These are phyloP conservation scores for Brachycybe producta DNA, from an alignment of 2,888 invertebrate genomes.

Conservation along the genomic window DNA sequence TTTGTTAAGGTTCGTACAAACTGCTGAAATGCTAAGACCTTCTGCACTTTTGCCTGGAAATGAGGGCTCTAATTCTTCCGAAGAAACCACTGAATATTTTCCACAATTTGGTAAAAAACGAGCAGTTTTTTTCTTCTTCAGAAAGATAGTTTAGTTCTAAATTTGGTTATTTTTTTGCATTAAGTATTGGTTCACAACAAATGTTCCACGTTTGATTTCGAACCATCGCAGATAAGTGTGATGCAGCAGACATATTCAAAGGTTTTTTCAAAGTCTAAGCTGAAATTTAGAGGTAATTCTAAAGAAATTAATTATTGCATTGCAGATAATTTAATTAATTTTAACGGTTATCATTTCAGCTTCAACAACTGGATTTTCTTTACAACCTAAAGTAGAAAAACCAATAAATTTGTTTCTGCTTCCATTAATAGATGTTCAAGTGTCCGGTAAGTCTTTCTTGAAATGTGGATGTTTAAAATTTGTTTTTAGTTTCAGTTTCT, in stretches of 20 bases:
- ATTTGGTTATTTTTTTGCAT: constrained; percentile 18
- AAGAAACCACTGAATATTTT: constrained; percentile 58
- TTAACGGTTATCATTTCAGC: not conserved
- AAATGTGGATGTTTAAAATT: constrained; percentile 5
- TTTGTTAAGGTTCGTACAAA: constrained; percentile 47
- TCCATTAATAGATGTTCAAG: constrained; percentile 2
- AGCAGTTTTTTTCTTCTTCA: not conserved
- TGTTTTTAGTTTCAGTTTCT: not conserved
- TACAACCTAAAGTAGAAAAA: too few species aligned
- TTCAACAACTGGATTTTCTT: too few species aligned
- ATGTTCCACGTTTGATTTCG: constrained; percentile 54
- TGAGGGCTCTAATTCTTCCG: constrained; percentile 39
- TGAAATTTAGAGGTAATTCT: constrained; percentile 30
- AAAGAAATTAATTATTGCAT: not conserved
- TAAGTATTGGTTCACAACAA: constrained; percentile 65
- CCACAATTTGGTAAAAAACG: constrained; percentile 51
- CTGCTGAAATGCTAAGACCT: constrained; percentile 77
- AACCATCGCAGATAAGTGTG: constrained; percentile 27
- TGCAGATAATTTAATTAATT: not conserved
- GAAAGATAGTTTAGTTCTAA: not conserved
- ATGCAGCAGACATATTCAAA: constrained; percentile 29
- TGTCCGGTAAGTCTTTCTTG: not conserved
- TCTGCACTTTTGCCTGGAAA: constrained; percentile 48
- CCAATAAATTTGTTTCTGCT: constrained; percentile 56
- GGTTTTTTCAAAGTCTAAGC: constrained; percentile 30